Evolutionary conservation across 2,888 invertebrate genomes (phyloP), one percentile per base, ranked within the genome.

Genomic region (Andrena haemorrhoa): DNA sequence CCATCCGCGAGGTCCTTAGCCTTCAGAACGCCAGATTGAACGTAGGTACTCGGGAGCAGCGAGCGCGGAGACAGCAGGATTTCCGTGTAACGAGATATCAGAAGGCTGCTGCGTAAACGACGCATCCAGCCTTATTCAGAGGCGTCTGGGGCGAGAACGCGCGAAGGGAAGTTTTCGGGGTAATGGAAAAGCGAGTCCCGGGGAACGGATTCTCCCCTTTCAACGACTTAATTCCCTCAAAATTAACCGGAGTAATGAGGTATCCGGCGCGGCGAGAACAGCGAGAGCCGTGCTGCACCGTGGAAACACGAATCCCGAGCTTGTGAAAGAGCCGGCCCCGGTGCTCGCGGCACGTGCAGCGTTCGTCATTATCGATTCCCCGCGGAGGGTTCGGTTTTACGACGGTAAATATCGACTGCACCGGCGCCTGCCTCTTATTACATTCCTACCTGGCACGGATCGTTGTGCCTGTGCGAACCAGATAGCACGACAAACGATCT

Each of bases 361-460:
- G 66, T 51, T 72, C 61, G 56, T 71, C 65, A 63, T 68, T 73
- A 77, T 80, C 66, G 70, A 77, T 80, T 73, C 23, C 35, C 66
- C 33, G 20, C 33, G 16, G 47, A 53, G 41, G 16, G 41, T 3
- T 20, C n/a, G 65, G n/a, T 66, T 71, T 69, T 10, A 16, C 73
- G 65, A 16, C 58, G 41, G 53, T 70, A 66, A 77, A 76, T 70
- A 74, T 58, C 71, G 77, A 56, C 53, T 49, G 71, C 26, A 49
- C 58, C 49, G 16, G 31, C 31, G 29, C 70, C n/a, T 12, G 29
- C 31, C 80, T 61, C 56, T 83, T 83, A 83, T 73, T 80, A 74
- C 76, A 71, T 77, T 77, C 66, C 73, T 20, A 75, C 58, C 69
- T 10, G 41, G 29, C 7, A 58, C 49, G 65, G 58, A 70, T 81